Percentiles rank a stretch among this genome's conserved stretches.
These are phyloP conservation scores for Struthio camelus DNA, from an alignment of 2,113 vertebrate genomes.

Conservation along the genomic window DNA sequence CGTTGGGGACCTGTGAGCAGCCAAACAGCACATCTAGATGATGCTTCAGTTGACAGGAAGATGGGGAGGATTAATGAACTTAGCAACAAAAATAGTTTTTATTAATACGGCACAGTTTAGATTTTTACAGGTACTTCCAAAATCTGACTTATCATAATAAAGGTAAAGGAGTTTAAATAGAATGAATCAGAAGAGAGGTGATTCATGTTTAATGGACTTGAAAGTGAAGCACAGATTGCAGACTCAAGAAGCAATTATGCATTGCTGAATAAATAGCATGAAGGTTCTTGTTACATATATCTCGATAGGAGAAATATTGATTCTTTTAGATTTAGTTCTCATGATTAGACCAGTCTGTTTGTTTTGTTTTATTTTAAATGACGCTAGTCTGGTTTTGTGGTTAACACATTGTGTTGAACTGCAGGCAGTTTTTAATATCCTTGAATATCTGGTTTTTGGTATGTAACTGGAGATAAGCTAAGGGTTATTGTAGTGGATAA, in stretches of 20 bases:
- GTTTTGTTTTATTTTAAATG: slow-evolving; percentile 9
- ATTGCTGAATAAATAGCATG: background rate
- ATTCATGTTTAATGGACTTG: background rate
- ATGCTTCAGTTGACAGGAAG: background rate
- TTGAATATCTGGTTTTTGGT: background rate
- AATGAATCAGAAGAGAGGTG: background rate
- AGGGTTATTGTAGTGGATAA: slow-evolving; percentile 26
- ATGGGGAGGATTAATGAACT: background rate
- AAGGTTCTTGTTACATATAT: background rate
- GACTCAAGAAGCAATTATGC: background rate
- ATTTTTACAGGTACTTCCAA: background rate
- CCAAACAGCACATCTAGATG: background rate
- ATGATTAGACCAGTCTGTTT: background rate
- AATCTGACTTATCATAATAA: background rate
- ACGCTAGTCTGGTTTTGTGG: background rate
- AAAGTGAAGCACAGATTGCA: background rate
- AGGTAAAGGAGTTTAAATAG: background rate
- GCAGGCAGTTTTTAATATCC: background rate
- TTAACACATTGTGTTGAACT: background rate
- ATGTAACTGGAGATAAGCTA: background rate
- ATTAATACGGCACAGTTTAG: background rate
- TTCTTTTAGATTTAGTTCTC: slow-evolving; percentile 25
- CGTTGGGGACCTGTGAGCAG: background rate
- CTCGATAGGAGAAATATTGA: slow-evolving; percentile 21
- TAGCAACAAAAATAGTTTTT: background rate